phyloP scores from a whole-genome alignment of 2,113 vertebrate genomes.

The Pteruthius melanotis region DNA sequence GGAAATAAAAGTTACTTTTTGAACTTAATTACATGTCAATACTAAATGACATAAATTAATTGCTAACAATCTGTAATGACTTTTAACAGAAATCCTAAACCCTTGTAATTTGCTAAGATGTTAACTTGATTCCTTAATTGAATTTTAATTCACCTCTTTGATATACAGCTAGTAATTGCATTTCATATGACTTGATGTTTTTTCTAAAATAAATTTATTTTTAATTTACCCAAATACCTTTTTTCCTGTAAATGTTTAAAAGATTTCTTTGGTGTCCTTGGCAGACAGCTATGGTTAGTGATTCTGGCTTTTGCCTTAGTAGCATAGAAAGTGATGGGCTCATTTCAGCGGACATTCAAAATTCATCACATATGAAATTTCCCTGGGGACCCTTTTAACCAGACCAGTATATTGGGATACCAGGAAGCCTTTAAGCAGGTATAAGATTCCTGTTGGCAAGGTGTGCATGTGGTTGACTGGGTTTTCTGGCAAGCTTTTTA shows the following conservation, averaged over 20 bases:
- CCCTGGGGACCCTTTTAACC: not conserved
- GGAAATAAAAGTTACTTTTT: constrained; percentile 38
- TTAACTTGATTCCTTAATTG: constrained; percentile 36
- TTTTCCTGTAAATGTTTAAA: not conserved
- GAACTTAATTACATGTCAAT: constrained; percentile 41
- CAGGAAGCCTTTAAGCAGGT: not conserved
- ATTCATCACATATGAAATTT: not conserved
- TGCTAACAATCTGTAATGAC: constrained; percentile 24
- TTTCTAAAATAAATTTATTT: not conserved
- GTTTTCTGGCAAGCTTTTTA: not conserved
- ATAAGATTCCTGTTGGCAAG: not conserved
- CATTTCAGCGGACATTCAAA: not conserved
- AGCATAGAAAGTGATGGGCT: not conserved
- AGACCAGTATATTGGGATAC: not conserved
- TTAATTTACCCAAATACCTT: not conserved
- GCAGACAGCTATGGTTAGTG: not conserved
- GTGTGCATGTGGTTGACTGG: not conserved
- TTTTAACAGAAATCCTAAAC: constrained; percentile 28
- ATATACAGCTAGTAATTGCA: not conserved
- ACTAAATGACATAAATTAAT: constrained; percentile 42
- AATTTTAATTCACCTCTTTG: constrained; percentile 7
- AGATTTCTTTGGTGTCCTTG: not conserved
- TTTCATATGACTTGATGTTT: not conserved
- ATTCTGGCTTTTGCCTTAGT: not conserved
- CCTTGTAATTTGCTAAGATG: constrained; percentile 28